Conservation (phyloP, 2,888 invertebrate genomes). For the Dorcus hopei region DNA sequence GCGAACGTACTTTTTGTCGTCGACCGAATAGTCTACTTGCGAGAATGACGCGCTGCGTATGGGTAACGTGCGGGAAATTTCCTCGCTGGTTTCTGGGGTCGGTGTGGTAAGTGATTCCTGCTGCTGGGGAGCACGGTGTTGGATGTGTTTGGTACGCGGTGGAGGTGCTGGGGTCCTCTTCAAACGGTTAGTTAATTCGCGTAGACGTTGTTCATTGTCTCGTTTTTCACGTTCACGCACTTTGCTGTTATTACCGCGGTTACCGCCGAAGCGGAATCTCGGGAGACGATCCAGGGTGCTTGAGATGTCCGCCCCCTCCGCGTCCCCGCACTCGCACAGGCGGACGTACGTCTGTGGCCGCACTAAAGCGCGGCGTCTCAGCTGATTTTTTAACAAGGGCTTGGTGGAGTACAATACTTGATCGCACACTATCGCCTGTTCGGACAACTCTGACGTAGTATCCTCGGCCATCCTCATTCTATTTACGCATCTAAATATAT, state of each 20-base stretch:
- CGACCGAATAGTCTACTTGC: conserved; percentile 73
- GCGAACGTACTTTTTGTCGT: conserved; percentile 60
- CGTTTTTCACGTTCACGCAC: conserved; percentile 35
- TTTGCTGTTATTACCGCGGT: conserved; percentile 41
- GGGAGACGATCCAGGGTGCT: conserved; percentile 80
- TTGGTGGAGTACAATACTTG: conserved; percentile 39
- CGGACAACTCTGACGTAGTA: conserved; percentile 45
- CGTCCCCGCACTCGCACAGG: conserved; percentile 41
- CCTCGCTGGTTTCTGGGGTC: conserved; percentile 23
- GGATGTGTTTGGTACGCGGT: conserved; percentile 40
- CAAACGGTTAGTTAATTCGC: conserved; percentile 75
- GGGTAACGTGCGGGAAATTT: conserved; percentile 50
- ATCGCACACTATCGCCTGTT: conserved; percentile 43
- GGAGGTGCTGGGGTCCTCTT: conserved; percentile 55
- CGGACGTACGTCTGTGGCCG: conserved; percentile 45
- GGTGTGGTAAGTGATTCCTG: conserved; percentile 30
- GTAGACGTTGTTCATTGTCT: conserved; percentile 66
- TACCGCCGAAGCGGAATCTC: conserved; percentile 70
- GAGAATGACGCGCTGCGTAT: conserved; percentile 85
- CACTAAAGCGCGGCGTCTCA: conserved; percentile 45
- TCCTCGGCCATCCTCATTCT: conserved; percentile 47
- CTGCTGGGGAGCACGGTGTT: conserved; percentile 22
- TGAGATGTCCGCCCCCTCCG: conserved; percentile 33
- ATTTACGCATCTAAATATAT: conserved; percentile 52
- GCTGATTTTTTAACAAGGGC: conserved; percentile 24